Evolutionary conservation across 2,113 vertebrate genomes (phyloP), one percentile per base, ranked within the genome.

Genomic region (Pogonocichla stellata): DNA sequence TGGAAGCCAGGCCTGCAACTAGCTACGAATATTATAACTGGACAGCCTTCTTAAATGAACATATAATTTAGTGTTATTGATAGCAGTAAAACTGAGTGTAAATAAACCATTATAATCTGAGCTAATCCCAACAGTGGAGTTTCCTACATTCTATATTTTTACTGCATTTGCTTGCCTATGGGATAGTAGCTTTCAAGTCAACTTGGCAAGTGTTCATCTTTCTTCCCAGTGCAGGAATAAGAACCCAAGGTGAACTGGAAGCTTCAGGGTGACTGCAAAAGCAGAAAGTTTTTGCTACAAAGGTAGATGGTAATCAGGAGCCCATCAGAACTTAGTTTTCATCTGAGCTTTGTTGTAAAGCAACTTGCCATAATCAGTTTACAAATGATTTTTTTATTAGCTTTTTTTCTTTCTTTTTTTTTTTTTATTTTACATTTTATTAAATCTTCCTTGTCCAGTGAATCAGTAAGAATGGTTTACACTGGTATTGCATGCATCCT

Each of bases 361-460:
- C 45, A 78, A 14, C 5, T 65, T 73, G n/a, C 45, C 15, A 48
- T n/a, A 48, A 8, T 22, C 25, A 31, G 16, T 48, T 74, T 66
- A 48, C 22, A 62, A 90, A 50, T 5, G 4, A 42, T 24, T 34
- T 64, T 54, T 70, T 70, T 36, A 47, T 6, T 23, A n/a, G 10
- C 0, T 8, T 19, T 33, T 67, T 40, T 14, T 40, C 14, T 40
- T 40, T 38, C 4, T 0, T 8, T 19, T 33, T 67, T 42, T 16
- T 42, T 42, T 16, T 42, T 19, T 34, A 71, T 31, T 61, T 73
- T 11, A 8, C 5, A 64, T 53, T 66, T 92, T 57, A 42, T 38
- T 73, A 53, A 25, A 24, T 45, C 14, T 69, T 81, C 10, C 19
- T 15, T 77, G 11, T 34, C 8, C 34, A 50, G 14, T 23, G n/a